Conservation (phyloP, 2,797 vertebrate genomes). For the Lithobates pipiens region DNA sequence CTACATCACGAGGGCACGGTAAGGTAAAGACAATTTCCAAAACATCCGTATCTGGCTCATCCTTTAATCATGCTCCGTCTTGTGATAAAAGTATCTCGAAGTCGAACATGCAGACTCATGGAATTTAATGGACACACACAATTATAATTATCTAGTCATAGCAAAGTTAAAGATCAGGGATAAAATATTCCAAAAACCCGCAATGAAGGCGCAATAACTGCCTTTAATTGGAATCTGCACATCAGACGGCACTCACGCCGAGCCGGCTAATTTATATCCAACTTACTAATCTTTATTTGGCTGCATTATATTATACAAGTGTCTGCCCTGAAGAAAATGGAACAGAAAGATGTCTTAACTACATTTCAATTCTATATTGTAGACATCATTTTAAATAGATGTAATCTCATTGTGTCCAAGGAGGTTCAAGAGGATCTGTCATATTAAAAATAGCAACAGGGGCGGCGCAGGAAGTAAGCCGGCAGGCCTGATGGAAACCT, state of each 20-base stretch:
- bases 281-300: constrained; percentile 54
- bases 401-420: constrained; percentile 1
- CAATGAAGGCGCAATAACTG: constrained; percentile 56
- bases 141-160: constrained; percentile 58
- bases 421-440: constrained; percentile 57
- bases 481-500: too few relatives aligned
- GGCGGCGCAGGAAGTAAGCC: too few relatives aligned
- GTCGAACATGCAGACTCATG: constrained; percentile 48
- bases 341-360: constrained; percentile 53
- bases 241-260: constrained; percentile 49
- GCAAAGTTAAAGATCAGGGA: constrained; percentile 61
- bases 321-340: constrained; percentile 67
- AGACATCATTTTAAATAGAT: constrained; percentile 60
- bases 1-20: neutral
- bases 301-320: constrained; percentile 66
- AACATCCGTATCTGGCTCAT: constrained; percentile 24
- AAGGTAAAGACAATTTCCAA: constrained; percentile 28
- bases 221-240: constrained; percentile 59
- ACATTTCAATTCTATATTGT: constrained; percentile 67
- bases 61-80: constrained; percentile 49
- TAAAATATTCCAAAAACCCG: constrained; percentile 52
- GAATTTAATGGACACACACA: constrained; percentile 57
- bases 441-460: too few relatives aligned
- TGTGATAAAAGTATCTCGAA: constrained; percentile 53
- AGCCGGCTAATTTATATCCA: constrained; percentile 52